These are phyloP conservation scores for Drosophila nannoptera DNA, from an alignment of 1,140 invertebrate genomes.

Conservation along the genomic window DNA sequence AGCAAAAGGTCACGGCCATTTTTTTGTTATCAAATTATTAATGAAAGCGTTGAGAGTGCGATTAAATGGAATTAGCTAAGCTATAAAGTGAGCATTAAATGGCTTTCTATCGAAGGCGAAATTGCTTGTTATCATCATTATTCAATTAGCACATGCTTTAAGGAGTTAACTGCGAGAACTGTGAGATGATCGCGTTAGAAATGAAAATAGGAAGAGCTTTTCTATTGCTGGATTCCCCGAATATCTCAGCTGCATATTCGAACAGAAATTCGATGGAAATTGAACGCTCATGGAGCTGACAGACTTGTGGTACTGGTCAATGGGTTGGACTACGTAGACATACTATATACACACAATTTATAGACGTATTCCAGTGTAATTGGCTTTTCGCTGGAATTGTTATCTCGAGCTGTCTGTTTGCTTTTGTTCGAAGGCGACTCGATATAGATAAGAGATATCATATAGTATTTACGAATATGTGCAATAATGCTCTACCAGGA, in stretches of 20 bases:
- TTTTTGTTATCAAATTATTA: not conserved
- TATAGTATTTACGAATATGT: constrained; percentile 1
- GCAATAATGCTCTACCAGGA: not conserved
- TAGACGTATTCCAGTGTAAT: constrained; percentile 2
- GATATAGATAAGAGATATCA: not conserved
- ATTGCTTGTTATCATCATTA: not conserved
- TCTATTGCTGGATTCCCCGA: not conserved
- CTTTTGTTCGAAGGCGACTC: constrained; percentile 1
- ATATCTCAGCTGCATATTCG: not conserved
- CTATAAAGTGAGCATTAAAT: not conserved
- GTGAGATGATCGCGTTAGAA: not conserved
- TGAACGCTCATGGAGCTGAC: not conserved
- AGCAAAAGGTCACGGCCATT: constrained; percentile 15
- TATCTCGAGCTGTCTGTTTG: constrained; percentile 20
- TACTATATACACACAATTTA: not conserved
- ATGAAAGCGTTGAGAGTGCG: not conserved
- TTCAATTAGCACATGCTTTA: constrained; percentile 2
- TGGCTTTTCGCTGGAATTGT: constrained; percentile 15
- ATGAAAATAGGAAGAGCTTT: too few relatives aligned
- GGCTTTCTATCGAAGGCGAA: not conserved
- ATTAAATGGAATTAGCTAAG: too few relatives aligned
- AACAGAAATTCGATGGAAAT: constrained; percentile 1
- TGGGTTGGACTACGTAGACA: not conserved
- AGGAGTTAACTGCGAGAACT: too few relatives aligned
- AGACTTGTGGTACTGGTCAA: not conserved